Conservation (phyloP, 2,888 invertebrate species). For the Tipula confusa region DNA sequence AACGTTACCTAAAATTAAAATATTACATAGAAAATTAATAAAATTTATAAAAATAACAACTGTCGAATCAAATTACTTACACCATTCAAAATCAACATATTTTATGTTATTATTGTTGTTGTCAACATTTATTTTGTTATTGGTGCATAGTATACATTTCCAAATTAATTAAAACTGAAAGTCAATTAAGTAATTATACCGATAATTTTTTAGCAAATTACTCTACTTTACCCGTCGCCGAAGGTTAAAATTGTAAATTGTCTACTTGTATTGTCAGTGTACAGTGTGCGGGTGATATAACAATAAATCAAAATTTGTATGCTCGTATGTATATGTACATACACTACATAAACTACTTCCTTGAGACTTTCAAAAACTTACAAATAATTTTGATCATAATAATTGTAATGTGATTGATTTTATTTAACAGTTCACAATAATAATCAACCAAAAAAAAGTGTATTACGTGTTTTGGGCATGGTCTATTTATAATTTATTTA, state of each 20-base stretch:
- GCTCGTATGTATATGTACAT: no score
- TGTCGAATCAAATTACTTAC: no score
- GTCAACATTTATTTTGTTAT: background rate
- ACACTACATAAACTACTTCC: background rate
- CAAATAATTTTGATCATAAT: background rate
- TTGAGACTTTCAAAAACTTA: background rate
- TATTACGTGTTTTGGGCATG: background rate
- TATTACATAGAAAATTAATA: no score
- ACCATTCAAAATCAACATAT: no score
- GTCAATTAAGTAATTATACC: background rate
- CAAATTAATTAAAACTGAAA: background rate
- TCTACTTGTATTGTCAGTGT: background rate
- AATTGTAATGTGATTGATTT: background rate
- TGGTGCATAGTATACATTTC: background rate
- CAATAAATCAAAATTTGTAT: background rate
- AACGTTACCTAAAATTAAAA: no score
- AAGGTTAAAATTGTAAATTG: background rate
- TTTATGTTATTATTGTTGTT: no score
- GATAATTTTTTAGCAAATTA: slow-evolving; percentile 5
- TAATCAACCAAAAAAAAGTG: background rate
- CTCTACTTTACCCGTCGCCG: background rate
- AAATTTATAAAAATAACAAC: no score
- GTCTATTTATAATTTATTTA: background rate
- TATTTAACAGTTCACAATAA: background rate
- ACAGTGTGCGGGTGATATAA: background rate